Conservation (phyloP, 2,113 vertebrate species). For the Alces alces region DNA sequence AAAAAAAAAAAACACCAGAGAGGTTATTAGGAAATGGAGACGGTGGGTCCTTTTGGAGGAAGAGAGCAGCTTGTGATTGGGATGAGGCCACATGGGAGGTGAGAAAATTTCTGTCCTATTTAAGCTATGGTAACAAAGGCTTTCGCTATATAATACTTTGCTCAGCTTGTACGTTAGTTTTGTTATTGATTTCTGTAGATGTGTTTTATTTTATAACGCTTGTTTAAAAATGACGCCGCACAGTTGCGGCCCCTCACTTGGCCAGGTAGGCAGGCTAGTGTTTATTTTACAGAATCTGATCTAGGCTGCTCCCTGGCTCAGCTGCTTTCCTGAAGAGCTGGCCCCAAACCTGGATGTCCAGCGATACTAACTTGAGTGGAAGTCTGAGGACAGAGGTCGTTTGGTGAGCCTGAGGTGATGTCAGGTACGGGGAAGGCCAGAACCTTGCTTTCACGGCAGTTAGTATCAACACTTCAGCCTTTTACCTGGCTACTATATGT, state of each 20-base stretch:
- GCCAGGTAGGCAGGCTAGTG: too few relatives aligned
- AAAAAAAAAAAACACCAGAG: background rate
- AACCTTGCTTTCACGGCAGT: background rate
- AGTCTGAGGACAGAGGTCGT: background rate
- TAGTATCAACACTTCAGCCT: background rate
- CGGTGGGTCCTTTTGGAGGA: background rate
- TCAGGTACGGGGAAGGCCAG: background rate
- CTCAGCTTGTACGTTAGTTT: background rate
- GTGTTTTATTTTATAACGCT: background rate
- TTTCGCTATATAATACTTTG: background rate
- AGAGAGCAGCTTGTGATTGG: background rate
- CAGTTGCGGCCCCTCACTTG: background rate
- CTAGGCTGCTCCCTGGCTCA: background rate
- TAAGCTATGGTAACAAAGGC: background rate
- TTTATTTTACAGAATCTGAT: too few relatives aligned
- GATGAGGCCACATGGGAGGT: background rate
- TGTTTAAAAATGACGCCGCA: background rate
- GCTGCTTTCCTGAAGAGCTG: background rate
- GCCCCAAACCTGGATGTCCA: background rate
- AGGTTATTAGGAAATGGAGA: background rate
- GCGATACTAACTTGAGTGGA: background rate
- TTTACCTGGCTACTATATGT: background rate
- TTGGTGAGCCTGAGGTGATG: background rate
- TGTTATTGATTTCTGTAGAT: background rate
- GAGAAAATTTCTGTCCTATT: background rate